Evolutionary conservation across 2,888 invertebrate species (phyloP).

Genomic region (Celastrina argiolus): DNA sequence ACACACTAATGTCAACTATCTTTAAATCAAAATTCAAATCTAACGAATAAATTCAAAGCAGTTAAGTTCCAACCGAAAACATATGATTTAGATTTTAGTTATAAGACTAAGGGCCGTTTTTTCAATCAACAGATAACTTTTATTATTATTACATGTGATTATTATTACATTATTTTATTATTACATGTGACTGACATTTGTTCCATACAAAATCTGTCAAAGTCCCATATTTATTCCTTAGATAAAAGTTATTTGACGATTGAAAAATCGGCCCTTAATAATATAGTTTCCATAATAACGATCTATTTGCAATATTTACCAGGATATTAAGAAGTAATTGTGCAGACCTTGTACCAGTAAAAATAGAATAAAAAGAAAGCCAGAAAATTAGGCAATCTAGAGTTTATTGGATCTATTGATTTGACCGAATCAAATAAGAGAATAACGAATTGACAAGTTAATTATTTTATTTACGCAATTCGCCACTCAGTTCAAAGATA

Average conservation of each 20-base stretch:
- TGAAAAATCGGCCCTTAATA: background rate
- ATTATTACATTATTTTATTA: too few species aligned
- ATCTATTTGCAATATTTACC: background rate
- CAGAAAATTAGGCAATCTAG: background rate
- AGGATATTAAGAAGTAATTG: background rate
- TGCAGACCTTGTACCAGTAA: slow-evolving; percentile 3
- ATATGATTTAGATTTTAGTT: background rate
- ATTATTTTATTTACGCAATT: background rate
- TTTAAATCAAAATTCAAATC: too few species aligned
- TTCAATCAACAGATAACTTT: too few species aligned
- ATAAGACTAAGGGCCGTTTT: too few species aligned
- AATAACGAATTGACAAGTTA: background rate
- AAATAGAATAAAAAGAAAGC: background rate
- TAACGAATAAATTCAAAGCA: background rate
- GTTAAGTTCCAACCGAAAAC: background rate
- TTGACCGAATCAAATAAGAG: background rate
- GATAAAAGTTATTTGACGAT: too few species aligned
- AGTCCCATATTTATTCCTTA: too few species aligned
- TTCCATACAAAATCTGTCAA: too few species aligned
- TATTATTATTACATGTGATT: too few species aligned
- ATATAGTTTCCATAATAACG: background rate
- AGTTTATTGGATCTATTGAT: slow-evolving; percentile 7
- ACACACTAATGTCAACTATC: background rate
- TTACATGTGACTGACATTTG: too few species aligned
- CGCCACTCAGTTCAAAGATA: background rate